These are phyloP conservation scores for Dryadula phaetusa DNA, from an alignment of 2,888 invertebrate species.

Conservation along the genomic window DNA sequence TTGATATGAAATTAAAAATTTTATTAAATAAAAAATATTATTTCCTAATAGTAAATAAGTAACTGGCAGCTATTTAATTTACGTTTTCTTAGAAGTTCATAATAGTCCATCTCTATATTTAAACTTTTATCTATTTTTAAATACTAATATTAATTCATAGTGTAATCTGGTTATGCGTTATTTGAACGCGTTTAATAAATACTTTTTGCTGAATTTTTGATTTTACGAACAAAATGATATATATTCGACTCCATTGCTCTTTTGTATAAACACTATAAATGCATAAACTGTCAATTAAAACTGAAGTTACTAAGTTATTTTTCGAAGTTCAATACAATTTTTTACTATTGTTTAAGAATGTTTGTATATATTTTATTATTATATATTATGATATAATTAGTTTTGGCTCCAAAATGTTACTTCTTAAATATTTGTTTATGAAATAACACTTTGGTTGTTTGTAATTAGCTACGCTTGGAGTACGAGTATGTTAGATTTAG, in stretches of 20 bases:
- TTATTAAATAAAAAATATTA: too few relatives aligned
- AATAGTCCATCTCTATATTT: constrained; percentile 12
- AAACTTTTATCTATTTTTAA: constrained; percentile 26
- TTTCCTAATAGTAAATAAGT: too few relatives aligned
- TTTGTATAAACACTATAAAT: constrained; percentile 10
- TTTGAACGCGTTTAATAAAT: background rate
- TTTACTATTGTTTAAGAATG: constrained; percentile 25
- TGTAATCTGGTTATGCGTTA: constrained; percentile 6
- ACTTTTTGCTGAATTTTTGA: background rate
- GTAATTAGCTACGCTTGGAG: constrained; percentile 13
- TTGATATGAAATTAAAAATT: too few relatives aligned
- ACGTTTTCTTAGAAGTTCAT: background rate
- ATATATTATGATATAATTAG: constrained; percentile 13
- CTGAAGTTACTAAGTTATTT: constrained; percentile 35
- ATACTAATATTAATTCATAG: constrained; percentile 13
- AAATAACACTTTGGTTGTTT: constrained; percentile 6
- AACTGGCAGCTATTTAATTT: constrained; percentile 9
- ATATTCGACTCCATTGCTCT: constrained; percentile 2
- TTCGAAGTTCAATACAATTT: constrained; percentile 34
- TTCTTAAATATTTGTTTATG: background rate
- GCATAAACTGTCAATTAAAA: constrained; percentile 36
- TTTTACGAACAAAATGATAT: background rate
- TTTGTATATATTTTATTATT: constrained; percentile 24
- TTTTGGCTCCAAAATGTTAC: constrained; percentile 18
- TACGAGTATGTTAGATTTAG: constrained; percentile 35